These are phyloP conservation scores for Acleris cristana DNA, from an alignment of 2,888 invertebrate genomes.

Conservation along the genomic window DNA sequence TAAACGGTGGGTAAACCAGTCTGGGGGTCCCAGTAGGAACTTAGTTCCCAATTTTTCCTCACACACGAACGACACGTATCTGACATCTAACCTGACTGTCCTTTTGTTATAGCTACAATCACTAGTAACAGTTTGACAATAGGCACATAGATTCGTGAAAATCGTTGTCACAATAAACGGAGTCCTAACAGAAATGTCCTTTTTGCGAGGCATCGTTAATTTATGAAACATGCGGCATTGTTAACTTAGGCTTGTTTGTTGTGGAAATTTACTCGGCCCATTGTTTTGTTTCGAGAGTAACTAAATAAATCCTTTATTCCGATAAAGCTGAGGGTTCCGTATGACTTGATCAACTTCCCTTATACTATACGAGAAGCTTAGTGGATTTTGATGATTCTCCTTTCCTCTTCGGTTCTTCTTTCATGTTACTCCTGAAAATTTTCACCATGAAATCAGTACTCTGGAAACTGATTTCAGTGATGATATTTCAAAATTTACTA, in stretches of 20 bases:
- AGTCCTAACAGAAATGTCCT: conserved; percentile 39
- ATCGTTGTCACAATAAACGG: conserved; percentile 11
- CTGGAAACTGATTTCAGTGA: too few relatives aligned
- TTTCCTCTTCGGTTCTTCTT: too few relatives aligned
- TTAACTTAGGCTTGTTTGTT: conserved; percentile 16
- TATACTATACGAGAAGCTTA: neutral
- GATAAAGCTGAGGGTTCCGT: neutral
- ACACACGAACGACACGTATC: too few relatives aligned
- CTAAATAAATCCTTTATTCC: neutral
- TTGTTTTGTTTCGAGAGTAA: conserved; percentile 17
- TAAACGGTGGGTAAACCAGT: too few relatives aligned
- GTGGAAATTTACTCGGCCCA: conserved; percentile 15
- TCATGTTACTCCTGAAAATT: too few relatives aligned
- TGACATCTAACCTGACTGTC: too few relatives aligned
- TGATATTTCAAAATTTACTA: too few relatives aligned
- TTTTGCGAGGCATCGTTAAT: conserved; percentile 43
- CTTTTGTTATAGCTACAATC: too few relatives aligned
- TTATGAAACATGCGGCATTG: conserved; percentile 29
- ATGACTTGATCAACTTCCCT: neutral
- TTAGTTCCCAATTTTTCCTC: too few relatives aligned
- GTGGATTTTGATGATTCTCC: too few relatives aligned
- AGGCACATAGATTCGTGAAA: neutral
- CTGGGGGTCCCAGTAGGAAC: too few relatives aligned
- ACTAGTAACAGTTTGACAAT: neutral
- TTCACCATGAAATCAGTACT: too few relatives aligned